Percentiles rank a stretch among this genome's conserved stretches.
These are phyloP conservation scores for Phylloscopus trochiloides DNA, from an alignment of 2,113 vertebrate genomes.

Conservation along the genomic window DNA sequence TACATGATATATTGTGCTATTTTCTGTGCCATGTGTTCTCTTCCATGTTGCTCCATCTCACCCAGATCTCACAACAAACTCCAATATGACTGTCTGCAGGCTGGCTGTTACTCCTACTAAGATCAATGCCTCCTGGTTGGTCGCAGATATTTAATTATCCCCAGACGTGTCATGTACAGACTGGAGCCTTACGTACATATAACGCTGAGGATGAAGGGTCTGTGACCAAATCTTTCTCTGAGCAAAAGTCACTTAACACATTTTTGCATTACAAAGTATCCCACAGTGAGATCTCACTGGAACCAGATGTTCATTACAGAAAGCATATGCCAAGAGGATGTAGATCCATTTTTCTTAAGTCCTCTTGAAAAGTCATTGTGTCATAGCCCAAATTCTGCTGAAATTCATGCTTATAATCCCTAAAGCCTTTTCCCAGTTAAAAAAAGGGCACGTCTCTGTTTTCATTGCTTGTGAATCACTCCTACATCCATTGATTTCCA, in stretches of 20 bases:
- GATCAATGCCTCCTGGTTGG: background rate
- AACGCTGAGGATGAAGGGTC: conserved; percentile 7
- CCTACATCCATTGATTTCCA: conserved; percentile 27
- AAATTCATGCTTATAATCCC: conserved; percentile 25
- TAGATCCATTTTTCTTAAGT: conserved; percentile 34
- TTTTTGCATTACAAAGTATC: conserved; percentile 55
- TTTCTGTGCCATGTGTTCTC: background rate
- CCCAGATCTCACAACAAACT: conserved; percentile 1
- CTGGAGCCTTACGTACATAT: background rate
- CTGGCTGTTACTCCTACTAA: background rate
- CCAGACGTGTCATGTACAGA: background rate
- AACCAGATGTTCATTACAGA: conserved; percentile 56
- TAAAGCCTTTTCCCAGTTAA: background rate
- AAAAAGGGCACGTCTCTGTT: background rate
- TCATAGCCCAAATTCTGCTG: conserved; percentile 8
- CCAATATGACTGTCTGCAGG: background rate
- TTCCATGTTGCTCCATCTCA: background rate
- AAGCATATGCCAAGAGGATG: conserved; percentile 31
- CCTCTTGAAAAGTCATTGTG: conserved; percentile 30
- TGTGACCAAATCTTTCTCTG: conserved; percentile 26
- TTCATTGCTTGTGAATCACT: conserved; percentile 44
- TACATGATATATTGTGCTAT: background rate
- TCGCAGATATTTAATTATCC: conserved; percentile 6
- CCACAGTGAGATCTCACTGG: conserved; percentile 31
- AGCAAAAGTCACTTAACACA: conserved; percentile 57